Evolutionary conservation across 2,113 vertebrate species (phyloP).

Genomic region (Larimichthys polyactis): DNA sequence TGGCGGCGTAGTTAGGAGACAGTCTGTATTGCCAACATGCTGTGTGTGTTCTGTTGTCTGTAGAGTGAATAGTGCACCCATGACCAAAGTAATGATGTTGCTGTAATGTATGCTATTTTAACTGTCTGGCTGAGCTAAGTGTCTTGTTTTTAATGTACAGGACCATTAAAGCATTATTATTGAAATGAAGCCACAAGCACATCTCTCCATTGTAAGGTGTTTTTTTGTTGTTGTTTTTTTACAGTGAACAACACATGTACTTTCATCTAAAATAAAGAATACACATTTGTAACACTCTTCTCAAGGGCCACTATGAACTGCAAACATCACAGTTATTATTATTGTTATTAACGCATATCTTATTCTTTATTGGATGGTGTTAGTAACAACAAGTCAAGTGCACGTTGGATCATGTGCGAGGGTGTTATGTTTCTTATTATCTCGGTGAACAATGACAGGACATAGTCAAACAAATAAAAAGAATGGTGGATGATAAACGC

Average conservation of each 20-base stretch:
- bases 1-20: constrained; percentile 20
- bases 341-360: background rate
- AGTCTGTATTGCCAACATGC: constrained; percentile 6
- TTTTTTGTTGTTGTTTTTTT: constrained; percentile 7
- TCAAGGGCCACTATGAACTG: background rate
- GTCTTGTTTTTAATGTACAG: background rate
- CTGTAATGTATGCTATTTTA: constrained; percentile 19
- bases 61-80: constrained; percentile 21
- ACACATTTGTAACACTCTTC: background rate
- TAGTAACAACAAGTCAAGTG: background rate
- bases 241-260: background rate
- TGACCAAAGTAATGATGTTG: constrained; percentile 39
- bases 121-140: constrained; percentile 6
- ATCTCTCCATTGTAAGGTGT: background rate
- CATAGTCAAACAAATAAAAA: background rate
- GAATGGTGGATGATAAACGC: background rate
- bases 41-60: constrained; percentile 36
- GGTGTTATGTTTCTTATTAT: background rate
- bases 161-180: constrained; percentile 4
- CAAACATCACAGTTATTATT: background rate
- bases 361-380: background rate
- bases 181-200: background rate
- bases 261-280: constrained; percentile 35
- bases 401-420: background rate
- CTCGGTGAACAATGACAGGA: background rate